Evolutionary conservation across 2,888 invertebrate genomes (phyloP).

Genomic region (Chloromyia formosa): DNA sequence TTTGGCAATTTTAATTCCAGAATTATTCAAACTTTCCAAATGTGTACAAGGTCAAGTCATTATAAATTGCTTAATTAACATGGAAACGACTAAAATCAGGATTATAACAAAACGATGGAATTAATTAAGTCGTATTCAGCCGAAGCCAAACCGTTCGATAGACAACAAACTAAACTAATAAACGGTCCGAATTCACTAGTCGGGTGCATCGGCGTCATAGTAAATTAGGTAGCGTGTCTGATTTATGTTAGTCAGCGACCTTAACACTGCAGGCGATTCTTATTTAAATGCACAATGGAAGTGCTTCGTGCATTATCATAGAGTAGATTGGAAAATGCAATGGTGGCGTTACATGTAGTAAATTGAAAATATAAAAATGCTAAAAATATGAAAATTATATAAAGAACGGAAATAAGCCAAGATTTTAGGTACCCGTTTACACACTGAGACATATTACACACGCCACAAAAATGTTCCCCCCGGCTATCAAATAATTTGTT

Average conservation of each 20-base stretch:
- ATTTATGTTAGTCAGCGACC: conserved; percentile 8
- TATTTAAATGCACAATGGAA: background rate
- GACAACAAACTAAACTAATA: too few relatives aligned
- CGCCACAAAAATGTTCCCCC: too few relatives aligned
- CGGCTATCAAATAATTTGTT: too few relatives aligned
- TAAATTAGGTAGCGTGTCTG: conserved; percentile 12
- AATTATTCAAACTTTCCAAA: background rate
- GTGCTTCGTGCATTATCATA: background rate
- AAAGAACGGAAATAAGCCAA: too few relatives aligned
- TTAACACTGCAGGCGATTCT: conserved; percentile 10
- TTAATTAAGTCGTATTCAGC: too few relatives aligned
- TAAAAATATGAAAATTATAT: too few relatives aligned
- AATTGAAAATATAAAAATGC: background rate
- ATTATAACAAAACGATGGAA: too few relatives aligned
- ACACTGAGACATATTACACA: too few relatives aligned
- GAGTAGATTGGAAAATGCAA: background rate
- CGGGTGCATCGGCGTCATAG: background rate
- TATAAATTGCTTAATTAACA: background rate
- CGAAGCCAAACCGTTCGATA: too few relatives aligned
- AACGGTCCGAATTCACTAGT: background rate
- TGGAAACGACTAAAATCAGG: background rate
- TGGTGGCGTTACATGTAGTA: background rate
- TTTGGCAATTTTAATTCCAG: background rate
- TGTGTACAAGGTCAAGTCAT: background rate
- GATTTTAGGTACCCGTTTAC: too few relatives aligned